Evolutionary conservation across 2,888 invertebrate species (phyloP), one percentile per base, ranked within the genome.

Genomic region (Mythimna vitellina): DNA sequence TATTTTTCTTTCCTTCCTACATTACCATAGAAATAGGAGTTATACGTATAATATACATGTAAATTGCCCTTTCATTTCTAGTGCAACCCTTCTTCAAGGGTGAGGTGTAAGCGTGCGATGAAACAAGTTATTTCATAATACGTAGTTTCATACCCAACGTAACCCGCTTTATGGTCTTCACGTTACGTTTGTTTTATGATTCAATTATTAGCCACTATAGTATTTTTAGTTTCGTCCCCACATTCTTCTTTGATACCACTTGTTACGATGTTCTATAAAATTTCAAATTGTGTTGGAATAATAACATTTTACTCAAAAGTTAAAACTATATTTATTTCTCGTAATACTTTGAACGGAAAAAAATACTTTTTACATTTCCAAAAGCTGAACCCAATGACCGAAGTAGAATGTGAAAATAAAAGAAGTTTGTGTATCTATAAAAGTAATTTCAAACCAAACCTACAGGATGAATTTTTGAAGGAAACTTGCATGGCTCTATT

Each of bases 81-180:
- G 66, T 76, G 70, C 70, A 83, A 80, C 69, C 78, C 60, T 74
- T 72, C 65, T 63, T 63, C 46, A 58, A 54, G 56, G 54, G 70
- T 53, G 32, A 63, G 73, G 64, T 66, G 71, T 77, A 76, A 74
- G 67, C 67, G 58, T 73, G 71, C 68, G 54, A 75, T 83, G 79
- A 67, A 82, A 76, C 66, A 67, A 74, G 76, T 78, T 76, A 81
- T 84, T 79, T 79, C 76, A 84, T 82, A 84, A 82, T 82, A 83
- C 72, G 60, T 68, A 78, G 85, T 78, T 84, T 83, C 76, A 83
- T 78, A 72, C 17, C 62, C 67, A 22, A 72, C 78, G 62, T 81
- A 25, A 76, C 46, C 57, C 62, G 25, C 51, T 84, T 84, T 84
- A 82, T 79, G 74, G 61, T 66, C 51, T 38, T 54, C 32, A 22